Percentiles rank a stretch among this genome's conserved stretches.
phyloP scores from a whole-genome alignment of 2,113 vertebrate species.

The Gnathonemus echidnorhynchus region DNA sequence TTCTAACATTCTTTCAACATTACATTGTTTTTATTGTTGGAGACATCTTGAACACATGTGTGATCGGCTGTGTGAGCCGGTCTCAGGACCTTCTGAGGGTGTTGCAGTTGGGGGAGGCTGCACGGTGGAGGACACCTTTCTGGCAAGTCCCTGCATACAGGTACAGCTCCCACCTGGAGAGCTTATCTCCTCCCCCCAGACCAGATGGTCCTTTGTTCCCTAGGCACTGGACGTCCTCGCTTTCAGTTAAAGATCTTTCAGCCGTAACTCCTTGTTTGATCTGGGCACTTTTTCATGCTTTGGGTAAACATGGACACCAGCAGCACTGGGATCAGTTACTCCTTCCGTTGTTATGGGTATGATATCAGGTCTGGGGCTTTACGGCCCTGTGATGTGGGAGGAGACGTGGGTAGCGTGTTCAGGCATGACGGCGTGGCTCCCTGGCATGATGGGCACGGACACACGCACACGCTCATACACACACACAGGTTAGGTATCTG shows the following conservation, averaged over 20 bases:
- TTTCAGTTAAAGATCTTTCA: not conserved
- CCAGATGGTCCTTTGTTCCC: not conserved
- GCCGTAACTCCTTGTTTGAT: not conserved
- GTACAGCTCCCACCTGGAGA: not conserved
- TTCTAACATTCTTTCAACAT: not conserved
- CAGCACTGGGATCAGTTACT: not conserved
- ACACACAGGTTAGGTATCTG: slow-evolving; percentile 1
- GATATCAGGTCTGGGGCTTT: not conserved
- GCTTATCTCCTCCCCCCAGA: not conserved
- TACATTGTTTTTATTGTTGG: not conserved
- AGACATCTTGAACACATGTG: not conserved
- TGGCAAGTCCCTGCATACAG: not conserved
- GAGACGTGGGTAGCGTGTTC: not conserved
- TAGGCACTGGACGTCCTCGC: not conserved
- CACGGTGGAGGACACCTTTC: not conserved
- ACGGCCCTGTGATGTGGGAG: not conserved
- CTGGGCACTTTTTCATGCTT: not conserved
- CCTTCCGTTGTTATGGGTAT: not conserved
- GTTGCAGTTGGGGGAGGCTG: not conserved
- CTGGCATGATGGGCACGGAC: not conserved
- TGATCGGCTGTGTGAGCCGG: not conserved
- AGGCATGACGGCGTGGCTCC: not conserved
- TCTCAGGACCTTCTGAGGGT: not conserved
- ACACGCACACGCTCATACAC: slow-evolving; percentile 17
- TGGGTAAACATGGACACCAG: not conserved